These are phyloP conservation scores for Megaceryle maxima DNA, from an alignment of 2,113 vertebrate species.

Conservation along the genomic window DNA sequence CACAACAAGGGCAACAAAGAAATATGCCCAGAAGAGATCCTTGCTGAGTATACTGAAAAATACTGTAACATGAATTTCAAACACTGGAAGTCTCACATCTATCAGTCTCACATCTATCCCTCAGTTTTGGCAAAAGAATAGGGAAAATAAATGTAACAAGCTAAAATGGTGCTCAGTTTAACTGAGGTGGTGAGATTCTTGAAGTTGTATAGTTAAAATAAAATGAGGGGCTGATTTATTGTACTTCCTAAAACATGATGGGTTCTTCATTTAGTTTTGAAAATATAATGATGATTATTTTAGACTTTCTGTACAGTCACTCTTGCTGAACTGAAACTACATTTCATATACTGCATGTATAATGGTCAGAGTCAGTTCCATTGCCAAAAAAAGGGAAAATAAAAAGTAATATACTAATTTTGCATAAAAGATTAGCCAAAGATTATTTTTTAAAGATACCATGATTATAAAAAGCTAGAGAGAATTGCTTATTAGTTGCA, in stretches of 20 bases:
- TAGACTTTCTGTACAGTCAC: neutral
- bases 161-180: neutral
- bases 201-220: neutral
- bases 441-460: conserved; percentile 50
- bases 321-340: neutral
- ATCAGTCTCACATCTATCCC: too few relatives aligned
- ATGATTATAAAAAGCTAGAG: conserved; percentile 36
- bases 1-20: neutral
- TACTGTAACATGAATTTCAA: neutral
- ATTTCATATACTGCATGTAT: conserved; percentile 63
- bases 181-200: neutral
- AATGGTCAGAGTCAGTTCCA: conserved; percentile 79
- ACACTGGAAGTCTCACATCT: neutral
- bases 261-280: neutral
- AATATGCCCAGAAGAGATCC: neutral
- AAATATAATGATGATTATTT: neutral
- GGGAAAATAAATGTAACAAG: neutral
- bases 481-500: conserved; percentile 68
- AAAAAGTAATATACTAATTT: conserved; percentile 56
- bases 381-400: conserved; percentile 58
- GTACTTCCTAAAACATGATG: neutral
- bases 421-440: conserved; percentile 62
- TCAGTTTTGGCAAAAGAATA: neutral
- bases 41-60: neutral
- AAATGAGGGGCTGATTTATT: neutral